Percentiles rank a stretch among this genome's conserved stretches.
These are phyloP conservation scores for Drosophila willistoni DNA, from an alignment of 1,140 invertebrate genomes.

Conservation along the genomic window DNA sequence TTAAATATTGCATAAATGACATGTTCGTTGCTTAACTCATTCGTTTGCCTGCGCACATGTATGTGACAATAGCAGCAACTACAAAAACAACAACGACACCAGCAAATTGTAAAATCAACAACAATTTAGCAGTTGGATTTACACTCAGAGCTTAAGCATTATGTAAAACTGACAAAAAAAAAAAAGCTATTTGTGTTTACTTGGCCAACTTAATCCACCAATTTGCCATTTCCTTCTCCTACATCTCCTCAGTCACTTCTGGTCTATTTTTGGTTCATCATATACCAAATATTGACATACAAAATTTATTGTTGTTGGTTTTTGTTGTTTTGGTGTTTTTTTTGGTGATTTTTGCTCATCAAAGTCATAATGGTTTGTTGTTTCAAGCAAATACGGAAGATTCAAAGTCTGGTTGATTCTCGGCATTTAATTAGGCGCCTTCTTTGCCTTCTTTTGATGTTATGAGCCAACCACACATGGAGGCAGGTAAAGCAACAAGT, in stretches of 20 bases:
- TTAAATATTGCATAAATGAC: slow-evolving; percentile 61
- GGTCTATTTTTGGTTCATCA: slow-evolving; percentile 47
- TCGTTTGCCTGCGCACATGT: slow-evolving; percentile 45
- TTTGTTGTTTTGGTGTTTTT: slow-evolving; percentile 1
- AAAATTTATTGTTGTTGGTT: slow-evolving; percentile 25
- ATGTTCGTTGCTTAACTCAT: slow-evolving; percentile 62
- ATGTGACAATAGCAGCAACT: slow-evolving; percentile 48
- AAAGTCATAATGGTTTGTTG: slow-evolving; percentile 26
- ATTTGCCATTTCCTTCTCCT: slow-evolving; percentile 31
- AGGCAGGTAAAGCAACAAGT: slow-evolving; percentile 41
- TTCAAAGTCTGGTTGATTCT: slow-evolving; percentile 44
- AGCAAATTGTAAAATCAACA: slow-evolving; percentile 53
- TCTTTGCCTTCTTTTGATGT: slow-evolving; percentile 52
- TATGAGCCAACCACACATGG: slow-evolving; percentile 55
- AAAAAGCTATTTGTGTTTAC: slow-evolving; percentile 48
- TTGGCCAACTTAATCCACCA: slow-evolving; percentile 13
- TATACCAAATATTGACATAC: slow-evolving; percentile 62
- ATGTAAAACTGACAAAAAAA: slow-evolving; percentile 56
- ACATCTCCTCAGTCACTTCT: slow-evolving; percentile 21
- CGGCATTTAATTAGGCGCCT: slow-evolving; percentile 67
- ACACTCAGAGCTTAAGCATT: slow-evolving; percentile 38
- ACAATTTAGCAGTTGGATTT: slow-evolving; percentile 37
- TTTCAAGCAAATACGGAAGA: slow-evolving; percentile 67
- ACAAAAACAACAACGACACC: slow-evolving; percentile 4
- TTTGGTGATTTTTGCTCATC: slow-evolving; percentile 24